Evolutionary conservation across 2,888 invertebrate genomes (phyloP).

Genomic region (Nymphalis urticae): DNA sequence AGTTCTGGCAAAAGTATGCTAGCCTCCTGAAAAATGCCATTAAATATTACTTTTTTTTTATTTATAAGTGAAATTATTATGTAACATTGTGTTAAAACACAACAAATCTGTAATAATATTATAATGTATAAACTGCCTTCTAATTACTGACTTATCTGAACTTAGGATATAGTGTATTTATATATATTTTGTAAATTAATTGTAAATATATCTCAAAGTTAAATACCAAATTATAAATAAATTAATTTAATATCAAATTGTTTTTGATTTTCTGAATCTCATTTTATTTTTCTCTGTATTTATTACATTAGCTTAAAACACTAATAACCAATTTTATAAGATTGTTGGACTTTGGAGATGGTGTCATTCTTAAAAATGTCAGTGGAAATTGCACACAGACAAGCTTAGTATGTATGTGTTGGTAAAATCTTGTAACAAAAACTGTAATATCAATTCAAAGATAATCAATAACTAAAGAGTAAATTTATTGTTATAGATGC

Average conservation of each 20-base stretch:
- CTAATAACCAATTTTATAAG: too few relatives aligned
- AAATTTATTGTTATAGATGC: too few relatives aligned
- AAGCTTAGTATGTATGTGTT: too few relatives aligned
- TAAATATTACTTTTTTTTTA: slow-evolving; percentile 3
- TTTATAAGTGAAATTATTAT: slow-evolving; percentile 9
- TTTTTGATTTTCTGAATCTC: not conserved
- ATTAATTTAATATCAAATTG: slow-evolving; percentile 37
- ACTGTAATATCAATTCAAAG: too few relatives aligned
- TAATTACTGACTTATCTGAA: not conserved
- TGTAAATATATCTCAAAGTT: slow-evolving; percentile 51
- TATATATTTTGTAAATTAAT: slow-evolving; percentile 40
- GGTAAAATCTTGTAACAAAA: too few relatives aligned
- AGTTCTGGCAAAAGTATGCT: slow-evolving; percentile 3
- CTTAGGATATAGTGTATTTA: slow-evolving; percentile 7
- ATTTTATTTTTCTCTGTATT: not conserved
- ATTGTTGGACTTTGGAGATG: too few relatives aligned
- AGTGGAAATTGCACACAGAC: too few relatives aligned
- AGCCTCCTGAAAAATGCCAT: slow-evolving; percentile 7
- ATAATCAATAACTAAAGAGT: too few relatives aligned
- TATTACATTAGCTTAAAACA: too few relatives aligned
- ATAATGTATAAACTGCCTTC: slow-evolving; percentile 1
- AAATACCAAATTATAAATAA: slow-evolving; percentile 50
- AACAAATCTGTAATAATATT: not conserved
- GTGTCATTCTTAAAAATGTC: too few relatives aligned
- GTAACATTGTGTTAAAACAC: not conserved